Evolutionary conservation across 1,140 invertebrate genomes (phyloP).

Genomic region (Maconellicoccus hirsutus): DNA sequence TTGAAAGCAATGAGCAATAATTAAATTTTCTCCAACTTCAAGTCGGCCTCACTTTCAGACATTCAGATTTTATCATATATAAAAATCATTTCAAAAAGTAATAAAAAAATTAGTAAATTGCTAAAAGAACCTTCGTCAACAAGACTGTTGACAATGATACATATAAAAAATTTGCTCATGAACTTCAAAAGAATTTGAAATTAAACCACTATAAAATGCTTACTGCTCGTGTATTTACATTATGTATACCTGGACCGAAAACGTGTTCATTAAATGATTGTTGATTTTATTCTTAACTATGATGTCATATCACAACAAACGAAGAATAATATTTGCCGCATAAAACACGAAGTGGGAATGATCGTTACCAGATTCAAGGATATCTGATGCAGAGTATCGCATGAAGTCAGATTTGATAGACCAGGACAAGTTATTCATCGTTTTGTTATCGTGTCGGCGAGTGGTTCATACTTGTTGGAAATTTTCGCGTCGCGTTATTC

Average conservation of each 20-base stretch:
- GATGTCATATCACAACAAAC: background rate
- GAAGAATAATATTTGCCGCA: conserved; percentile 4
- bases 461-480: background rate
- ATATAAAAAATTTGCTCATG: no score
- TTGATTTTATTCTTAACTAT: background rate
- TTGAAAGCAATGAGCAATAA: no score
- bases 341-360: background rate
- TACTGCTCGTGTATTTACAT: background rate
- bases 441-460: background rate
- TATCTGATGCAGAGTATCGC: background rate
- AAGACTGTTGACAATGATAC: no score
- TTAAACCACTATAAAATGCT: background rate
- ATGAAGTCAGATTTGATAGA: background rate
- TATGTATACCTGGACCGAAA: no score
- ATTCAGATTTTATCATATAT: no score
- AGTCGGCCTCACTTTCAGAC: no score
- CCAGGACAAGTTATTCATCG: background rate
- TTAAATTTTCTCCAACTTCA: no score
- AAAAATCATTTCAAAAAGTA: no score
- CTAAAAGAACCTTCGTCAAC: no score
- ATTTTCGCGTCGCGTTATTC: no score
- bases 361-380: background rate
- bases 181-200: background rate
- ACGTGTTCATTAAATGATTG: background rate
- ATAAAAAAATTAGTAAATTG: no score